Evolutionary conservation across 2,113 vertebrate genomes (phyloP).

Genomic region (Patagioenas fasciata): DNA sequence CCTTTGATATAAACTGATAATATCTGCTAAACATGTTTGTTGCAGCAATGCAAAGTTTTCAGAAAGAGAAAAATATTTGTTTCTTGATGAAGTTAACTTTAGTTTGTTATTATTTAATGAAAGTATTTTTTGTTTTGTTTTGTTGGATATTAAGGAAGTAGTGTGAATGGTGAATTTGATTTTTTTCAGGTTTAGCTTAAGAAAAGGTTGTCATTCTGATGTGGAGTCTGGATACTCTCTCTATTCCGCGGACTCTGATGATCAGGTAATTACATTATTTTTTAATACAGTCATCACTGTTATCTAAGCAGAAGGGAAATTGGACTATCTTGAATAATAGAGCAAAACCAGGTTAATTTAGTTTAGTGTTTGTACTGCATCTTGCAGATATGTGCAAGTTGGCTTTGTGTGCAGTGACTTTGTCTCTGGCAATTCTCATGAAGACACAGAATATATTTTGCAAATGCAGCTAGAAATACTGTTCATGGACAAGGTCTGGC

Average conservation of each 20-base stretch:
- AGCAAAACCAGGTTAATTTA: neutral
- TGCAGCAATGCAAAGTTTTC: neutral
- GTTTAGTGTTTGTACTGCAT: neutral
- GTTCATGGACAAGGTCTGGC: neutral
- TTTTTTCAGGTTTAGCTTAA: constrained; percentile 64
- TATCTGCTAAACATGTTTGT: neutral
- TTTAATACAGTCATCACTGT: neutral
- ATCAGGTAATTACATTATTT: constrained; percentile 78
- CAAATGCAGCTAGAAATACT: neutral
- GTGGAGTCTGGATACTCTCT: constrained; percentile 76
- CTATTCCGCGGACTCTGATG: constrained; percentile 84
- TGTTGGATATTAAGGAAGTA: neutral
- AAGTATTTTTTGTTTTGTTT: neutral
- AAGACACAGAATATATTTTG: neutral
- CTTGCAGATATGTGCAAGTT: neutral
- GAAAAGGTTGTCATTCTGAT: constrained; percentile 51
- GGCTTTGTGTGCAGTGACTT: neutral
- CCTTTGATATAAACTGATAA: neutral
- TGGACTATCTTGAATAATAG: neutral
- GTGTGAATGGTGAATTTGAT: neutral
- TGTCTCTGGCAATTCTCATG: neutral
- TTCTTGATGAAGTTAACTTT: neutral
- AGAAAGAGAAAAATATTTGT: neutral
- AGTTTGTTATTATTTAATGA: neutral
- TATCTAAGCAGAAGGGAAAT: neutral